phyloP scores from a whole-genome alignment of 2,113 vertebrate genomes.

The Ancistrus triradiatus region DNA sequence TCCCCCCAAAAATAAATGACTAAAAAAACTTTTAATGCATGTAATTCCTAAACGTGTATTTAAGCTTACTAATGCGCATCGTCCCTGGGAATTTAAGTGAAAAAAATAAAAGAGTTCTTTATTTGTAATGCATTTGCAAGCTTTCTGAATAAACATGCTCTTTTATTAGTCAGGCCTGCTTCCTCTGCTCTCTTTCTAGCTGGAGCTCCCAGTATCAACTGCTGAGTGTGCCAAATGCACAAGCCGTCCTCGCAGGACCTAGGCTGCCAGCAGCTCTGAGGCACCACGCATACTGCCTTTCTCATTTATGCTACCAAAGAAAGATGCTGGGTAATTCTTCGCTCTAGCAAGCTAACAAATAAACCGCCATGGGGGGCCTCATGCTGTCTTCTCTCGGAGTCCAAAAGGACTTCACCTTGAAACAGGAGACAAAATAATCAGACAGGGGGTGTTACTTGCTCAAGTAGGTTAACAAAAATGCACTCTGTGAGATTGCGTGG shows the following conservation, averaged over 20 bases:
- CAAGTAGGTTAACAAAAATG: constrained; percentile 23
- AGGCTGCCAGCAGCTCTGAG: constrained; percentile 57
- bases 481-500: constrained; percentile 3
- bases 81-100: too few species aligned
- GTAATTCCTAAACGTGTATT: too few species aligned
- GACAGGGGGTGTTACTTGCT: constrained; percentile 1
- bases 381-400: constrained; percentile 52
- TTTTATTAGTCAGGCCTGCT: constrained; percentile 1
- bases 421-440: constrained; percentile 33
- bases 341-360: constrained; percentile 69
- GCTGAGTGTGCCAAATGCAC: constrained; percentile 52
- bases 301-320: constrained; percentile 63
- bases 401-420: constrained; percentile 60
- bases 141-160: constrained; percentile 7
- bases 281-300: constrained; percentile 64
- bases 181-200: constrained; percentile 29
- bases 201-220: constrained; percentile 48
- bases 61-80: too few species aligned
- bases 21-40: background rate
- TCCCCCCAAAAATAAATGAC: background rate
- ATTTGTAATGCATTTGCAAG: too few species aligned
- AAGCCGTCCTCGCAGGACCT: constrained; percentile 46
- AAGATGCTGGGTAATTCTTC: constrained; percentile 66
- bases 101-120: too few species aligned
- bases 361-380: constrained; percentile 49